Evolutionary conservation across 2,113 vertebrate species (phyloP), one percentile per base, ranked within the genome.

Genomic region (Microtus ochrogaster): DNA sequence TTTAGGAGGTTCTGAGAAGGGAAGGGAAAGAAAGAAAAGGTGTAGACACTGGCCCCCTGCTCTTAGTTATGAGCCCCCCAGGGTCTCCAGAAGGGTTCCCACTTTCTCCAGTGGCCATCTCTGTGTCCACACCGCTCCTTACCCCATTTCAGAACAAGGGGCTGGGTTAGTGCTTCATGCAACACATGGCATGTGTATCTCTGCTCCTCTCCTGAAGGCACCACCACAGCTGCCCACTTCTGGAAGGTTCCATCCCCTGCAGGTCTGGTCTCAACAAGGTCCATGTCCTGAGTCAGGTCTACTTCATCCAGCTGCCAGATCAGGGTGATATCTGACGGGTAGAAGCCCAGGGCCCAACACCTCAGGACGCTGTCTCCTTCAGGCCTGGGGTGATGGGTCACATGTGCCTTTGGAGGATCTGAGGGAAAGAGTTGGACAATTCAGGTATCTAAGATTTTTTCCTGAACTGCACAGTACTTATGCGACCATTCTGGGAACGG

Each of bases 221-320:
- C 90, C 66, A 26, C 24, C 21, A 41, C 30, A 81, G 91, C 52
- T 58, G 79, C 79, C 52, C 79, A 82, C 36, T 82, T 82, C 79
- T 82, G 79, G 79, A 82, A 82, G 52, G 79, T 82, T 26, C 79
- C 79, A 39, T 82, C 79, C 52, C 79, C 79, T 26, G 36, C 52
- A 58, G 79, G 55, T 7, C 79, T 82, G 22, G 55, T 92, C 79
- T 92, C 79, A 3, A 63, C 14, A 7, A 92, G 68, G 3, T 93
- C 72, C 61, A 77, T 86, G 14, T 93, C 91, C 72, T 93, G 58
- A 17, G 36, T 86, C 72, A 13, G 91, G 68, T 92, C 91, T 12
- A 68, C 58, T 3, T 11, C 82, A 65, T 86, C 72, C 17, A 4
- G 2, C 14, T 76, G 55, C 91, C 91, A 92, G 21, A 8, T 74